These are phyloP conservation scores for Caenorhabditis wallacei DNA, from an alignment of 2,888 invertebrate genomes.

Conservation along the genomic window DNA sequence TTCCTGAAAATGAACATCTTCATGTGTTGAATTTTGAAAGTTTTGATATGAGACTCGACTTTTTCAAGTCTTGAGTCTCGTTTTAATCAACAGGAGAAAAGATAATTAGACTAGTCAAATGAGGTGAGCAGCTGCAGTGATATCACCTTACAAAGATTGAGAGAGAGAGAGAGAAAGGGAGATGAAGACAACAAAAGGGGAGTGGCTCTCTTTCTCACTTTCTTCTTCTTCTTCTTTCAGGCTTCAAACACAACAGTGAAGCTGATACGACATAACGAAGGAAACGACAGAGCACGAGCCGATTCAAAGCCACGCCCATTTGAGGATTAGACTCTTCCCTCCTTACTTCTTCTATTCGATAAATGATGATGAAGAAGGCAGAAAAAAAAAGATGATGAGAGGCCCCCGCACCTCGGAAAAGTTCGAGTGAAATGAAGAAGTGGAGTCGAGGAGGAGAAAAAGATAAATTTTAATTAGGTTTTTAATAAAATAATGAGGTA, in stretches of 20 bases:
- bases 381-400: constrained; percentile 36
- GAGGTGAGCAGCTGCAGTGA: constrained; percentile 36
- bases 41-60: constrained; percentile 24
- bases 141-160: constrained; percentile 36
- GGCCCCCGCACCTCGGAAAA: constrained; percentile 47
- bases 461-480: constrained; percentile 44
- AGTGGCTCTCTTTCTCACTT: constrained; percentile 3
- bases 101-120: constrained; percentile 38
- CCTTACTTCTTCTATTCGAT: constrained; percentile 10
- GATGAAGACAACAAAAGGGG: constrained; percentile 2
- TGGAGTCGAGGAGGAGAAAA: background rate
- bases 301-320: constrained; percentile 29
- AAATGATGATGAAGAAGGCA: constrained; percentile 45
- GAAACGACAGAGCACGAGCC: background rate
- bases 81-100: background rate
- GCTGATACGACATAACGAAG: constrained; percentile 20
- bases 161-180: background rate
- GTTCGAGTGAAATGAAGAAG: constrained; percentile 30
- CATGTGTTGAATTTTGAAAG: constrained; percentile 54
- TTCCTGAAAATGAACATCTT: constrained; percentile 62
- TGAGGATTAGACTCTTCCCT: constrained; percentile 53
- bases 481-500: constrained; percentile 62
- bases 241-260: constrained; percentile 21
- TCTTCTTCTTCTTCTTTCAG: constrained; percentile 3
- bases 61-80: constrained; percentile 21